These are phyloP conservation scores for Zele albiditarsus DNA, from an alignment of 2,888 invertebrate genomes.

Conservation along the genomic window DNA sequence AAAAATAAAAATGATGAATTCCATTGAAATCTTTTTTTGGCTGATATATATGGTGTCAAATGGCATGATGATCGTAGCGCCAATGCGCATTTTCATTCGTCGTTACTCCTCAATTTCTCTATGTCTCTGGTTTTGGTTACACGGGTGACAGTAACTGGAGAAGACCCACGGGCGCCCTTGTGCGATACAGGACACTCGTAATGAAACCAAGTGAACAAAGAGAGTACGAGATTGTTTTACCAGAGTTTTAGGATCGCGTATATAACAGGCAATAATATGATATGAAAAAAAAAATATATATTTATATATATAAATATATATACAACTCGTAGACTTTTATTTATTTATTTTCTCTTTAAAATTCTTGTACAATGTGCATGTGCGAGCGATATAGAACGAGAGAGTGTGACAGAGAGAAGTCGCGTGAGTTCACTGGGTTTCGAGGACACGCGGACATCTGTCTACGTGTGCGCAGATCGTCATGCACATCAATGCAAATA, in stretches of 20 bases:
- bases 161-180: slow-evolving; percentile 47
- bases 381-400: slow-evolving; percentile 24
- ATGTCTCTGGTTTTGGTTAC: slow-evolving; percentile 46
- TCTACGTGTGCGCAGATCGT: slow-evolving; percentile 27
- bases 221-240: neutral
- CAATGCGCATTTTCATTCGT: neutral
- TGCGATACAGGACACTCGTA: slow-evolving; percentile 43
- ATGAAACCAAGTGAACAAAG: slow-evolving; percentile 49
- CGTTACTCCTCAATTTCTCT: slow-evolving; percentile 15
- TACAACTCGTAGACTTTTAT: slow-evolving; percentile 28
- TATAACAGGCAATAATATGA: neutral
- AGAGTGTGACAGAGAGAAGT: slow-evolving; percentile 27
- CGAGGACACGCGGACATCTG: slow-evolving; percentile 59
- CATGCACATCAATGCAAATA: neutral
- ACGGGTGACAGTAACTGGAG: slow-evolving; percentile 48
- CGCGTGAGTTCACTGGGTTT: slow-evolving; percentile 62
- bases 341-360: slow-evolving; percentile 40
- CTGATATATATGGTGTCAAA: slow-evolving; percentile 6
- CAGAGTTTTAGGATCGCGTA: neutral
- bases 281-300: slow-evolving; percentile 3
- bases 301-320: slow-evolving; percentile 35
- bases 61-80: slow-evolving; percentile 18
- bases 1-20: too few relatives aligned
- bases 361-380: neutral
- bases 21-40: too few relatives aligned